phyloP scores from a whole-genome alignment of 2,888 invertebrate genomes.

The Pemphredon lugubris region DNA sequence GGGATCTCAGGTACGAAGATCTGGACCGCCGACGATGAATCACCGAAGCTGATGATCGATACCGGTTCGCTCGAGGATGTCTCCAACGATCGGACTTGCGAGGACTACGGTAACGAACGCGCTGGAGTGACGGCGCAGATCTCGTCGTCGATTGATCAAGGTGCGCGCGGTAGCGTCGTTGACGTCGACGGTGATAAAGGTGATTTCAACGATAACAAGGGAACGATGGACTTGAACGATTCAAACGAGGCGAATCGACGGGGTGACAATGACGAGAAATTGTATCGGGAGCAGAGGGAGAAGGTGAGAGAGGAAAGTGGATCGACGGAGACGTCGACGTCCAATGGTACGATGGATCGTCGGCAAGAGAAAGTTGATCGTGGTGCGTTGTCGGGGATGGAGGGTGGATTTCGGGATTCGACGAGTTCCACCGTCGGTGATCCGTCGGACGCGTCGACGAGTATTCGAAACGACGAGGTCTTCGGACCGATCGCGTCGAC shows the following conservation, averaged over 20 bases:
- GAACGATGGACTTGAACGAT: background rate
- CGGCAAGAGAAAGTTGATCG: slow-evolving; percentile 2
- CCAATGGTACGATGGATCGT: background rate
- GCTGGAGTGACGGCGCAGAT: background rate
- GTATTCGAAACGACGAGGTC: background rate
- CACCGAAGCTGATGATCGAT: background rate
- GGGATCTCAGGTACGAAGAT: slow-evolving; percentile 5
- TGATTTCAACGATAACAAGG: background rate
- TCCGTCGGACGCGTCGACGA: background rate
- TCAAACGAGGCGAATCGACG: background rate
- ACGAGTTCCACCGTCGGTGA: slow-evolving; percentile 7
- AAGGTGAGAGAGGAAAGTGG: background rate
- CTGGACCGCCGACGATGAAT: slow-evolving; percentile 12
- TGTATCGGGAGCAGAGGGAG: slow-evolving; percentile 11
- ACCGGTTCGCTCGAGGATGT: background rate
- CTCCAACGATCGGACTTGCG: background rate
- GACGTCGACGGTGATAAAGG: background rate
- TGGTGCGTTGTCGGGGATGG: background rate
- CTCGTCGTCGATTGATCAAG: background rate
- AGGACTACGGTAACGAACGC: background rate
- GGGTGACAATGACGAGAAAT: background rate
- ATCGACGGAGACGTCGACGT: slow-evolving; percentile 6
- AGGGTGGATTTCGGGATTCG: background rate
- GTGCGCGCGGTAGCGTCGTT: background rate
- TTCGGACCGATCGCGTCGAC: slow-evolving; percentile 4